A percentile compares a stretch with the other conserved stretches of the same genome.
Evolutionary conservation across 2,113 vertebrate species (phyloP).

Genomic region (Gracilinanus agilis): DNA sequence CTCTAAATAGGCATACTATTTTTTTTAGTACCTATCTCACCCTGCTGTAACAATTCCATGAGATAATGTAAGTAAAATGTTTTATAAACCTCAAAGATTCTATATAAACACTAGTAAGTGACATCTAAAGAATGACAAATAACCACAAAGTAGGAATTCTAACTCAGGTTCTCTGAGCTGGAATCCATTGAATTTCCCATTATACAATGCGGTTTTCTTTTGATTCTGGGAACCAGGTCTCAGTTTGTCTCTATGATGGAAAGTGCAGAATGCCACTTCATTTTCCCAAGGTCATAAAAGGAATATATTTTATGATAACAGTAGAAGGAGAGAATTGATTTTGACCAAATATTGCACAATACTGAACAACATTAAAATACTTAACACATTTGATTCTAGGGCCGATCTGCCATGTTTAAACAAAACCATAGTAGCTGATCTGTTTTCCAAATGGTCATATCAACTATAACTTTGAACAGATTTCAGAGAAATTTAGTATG

Average conservation of each 20-base stretch:
- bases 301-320: background rate
- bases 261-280: background rate
- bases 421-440: background rate
- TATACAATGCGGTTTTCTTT: background rate
- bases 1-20: background rate
- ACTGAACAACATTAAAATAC: background rate
- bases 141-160: background rate
- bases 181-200: background rate
- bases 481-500: conserved; percentile 4
- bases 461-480: conserved; percentile 5
- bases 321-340: background rate
- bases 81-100: background rate
- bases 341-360: conserved; percentile 9
- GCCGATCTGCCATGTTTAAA: conserved; percentile 4
- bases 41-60: background rate
- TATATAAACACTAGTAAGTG: background rate
- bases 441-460: conserved; percentile 2
- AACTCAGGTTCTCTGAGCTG: background rate
- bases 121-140: background rate
- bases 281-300: background rate
- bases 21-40: background rate
- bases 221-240: background rate
- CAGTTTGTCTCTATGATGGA: background rate
- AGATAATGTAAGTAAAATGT: background rate
- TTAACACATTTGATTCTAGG: conserved; percentile 2